phyloP scores from a whole-genome alignment of 2,888 invertebrate species.

The Polymixis lichenea region DNA sequence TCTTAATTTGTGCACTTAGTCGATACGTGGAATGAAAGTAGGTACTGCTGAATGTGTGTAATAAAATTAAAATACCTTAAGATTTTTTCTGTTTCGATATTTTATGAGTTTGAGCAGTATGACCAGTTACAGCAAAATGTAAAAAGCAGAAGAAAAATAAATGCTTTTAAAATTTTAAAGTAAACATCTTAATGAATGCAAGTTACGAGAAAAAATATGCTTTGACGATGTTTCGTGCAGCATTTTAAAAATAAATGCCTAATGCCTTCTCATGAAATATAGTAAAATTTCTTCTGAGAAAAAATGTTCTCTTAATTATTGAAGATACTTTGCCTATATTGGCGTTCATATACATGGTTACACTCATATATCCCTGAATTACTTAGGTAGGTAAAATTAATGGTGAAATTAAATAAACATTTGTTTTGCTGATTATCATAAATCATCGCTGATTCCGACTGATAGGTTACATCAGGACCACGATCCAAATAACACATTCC shows the following conservation, averaged over 20 bases:
- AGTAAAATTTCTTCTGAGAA: not conserved
- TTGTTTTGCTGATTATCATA: not conserved
- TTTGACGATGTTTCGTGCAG: constrained; percentile 7
- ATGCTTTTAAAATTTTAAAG: not conserved
- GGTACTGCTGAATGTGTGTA: not conserved
- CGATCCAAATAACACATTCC: not conserved
- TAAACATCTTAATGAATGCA: constrained; percentile 1
- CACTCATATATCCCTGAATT: too few relatives aligned
- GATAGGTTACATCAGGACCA: not conserved
- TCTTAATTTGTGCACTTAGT: constrained; percentile 9
- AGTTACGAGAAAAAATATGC: not conserved
- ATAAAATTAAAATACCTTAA: not conserved
- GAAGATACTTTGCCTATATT: not conserved
- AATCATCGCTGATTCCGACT: not conserved
- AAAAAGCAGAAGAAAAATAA: not conserved
- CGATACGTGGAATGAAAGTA: not conserved
- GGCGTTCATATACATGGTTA: not conserved
- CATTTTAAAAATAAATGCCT: not conserved
- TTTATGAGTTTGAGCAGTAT: not conserved
- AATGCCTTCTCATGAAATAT: not conserved
- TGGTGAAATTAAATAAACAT: not conserved
- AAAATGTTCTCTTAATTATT: not conserved
- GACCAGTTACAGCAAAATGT: not conserved
- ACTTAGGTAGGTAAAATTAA: too few relatives aligned
- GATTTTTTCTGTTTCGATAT: not conserved